Evolutionary conservation across 2,797 vertebrate genomes (phyloP), one percentile per base, ranked within the genome.

Genomic region (Bovichtus variegatus): DNA sequence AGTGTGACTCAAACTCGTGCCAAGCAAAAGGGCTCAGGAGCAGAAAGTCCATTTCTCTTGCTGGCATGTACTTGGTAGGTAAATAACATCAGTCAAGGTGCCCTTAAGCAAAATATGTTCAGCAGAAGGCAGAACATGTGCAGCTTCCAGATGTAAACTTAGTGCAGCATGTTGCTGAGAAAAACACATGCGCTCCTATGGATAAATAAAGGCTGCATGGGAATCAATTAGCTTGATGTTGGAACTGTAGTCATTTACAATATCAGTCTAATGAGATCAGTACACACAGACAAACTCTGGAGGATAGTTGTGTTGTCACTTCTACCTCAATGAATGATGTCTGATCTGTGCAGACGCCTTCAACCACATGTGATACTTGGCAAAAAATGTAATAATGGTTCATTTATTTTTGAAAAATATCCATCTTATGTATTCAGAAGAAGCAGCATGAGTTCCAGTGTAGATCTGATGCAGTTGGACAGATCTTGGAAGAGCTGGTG

Each of bases 231-330:
- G 31, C 43, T 76, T 74, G 15, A 62, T 67, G 72, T 29, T 74
- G 65, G 62, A 43, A 49, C 21, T 71, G 78, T 40, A 79, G 36
- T 75, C 36, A 64, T 78, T 71, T 76, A 62, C 15, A 58, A 67
- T 78, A 74, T 61, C 16, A 25, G 10, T 50, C 44, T 76, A 75
- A 82, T 79, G 50, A 78, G 57, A 83, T 78, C 74, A 11, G 54
- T n/a, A 71, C 57, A 64, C n/a, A n/a, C n/a, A n/a, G n/a, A n/a
- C n/a, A n/a, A n/a, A n/a, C n/a, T n/a, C n/a, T n/a, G n/a, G n/a
- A n/a, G n/a, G n/a, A n/a, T n/a, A n/a, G n/a, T n/a, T n/a, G 59
- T 62, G 21, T 80, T 66, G 82, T 88, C 77, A 73, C 15, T 60
- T 74, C 60, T 40, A 64, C 36, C 71, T 66, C 64, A 70, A 77